Conservation (phyloP, 2,888 invertebrate genomes). For the Erebia palarica region DNA sequence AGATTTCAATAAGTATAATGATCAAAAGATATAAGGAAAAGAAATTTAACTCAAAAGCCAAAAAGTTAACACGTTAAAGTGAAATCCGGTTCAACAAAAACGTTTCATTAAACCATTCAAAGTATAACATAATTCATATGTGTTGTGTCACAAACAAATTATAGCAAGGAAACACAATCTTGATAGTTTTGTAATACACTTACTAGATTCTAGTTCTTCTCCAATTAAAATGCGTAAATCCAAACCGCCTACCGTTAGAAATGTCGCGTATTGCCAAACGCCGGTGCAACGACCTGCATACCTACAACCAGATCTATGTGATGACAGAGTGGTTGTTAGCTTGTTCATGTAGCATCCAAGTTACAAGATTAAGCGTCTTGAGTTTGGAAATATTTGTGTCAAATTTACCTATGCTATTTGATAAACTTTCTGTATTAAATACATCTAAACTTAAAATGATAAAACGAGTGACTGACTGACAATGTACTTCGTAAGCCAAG, state of each 20-base stretch:
- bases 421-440: no score
- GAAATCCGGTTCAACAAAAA: not conserved
- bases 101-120: not conserved
- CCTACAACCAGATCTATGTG: constrained; percentile 74
- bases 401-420: no score
- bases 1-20: not conserved
- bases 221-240: constrained; percentile 64
- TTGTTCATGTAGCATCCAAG: constrained; percentile 43
- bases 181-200: constrained; percentile 46
- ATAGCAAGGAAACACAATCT: constrained; percentile 34
- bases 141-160: constrained; percentile 37
- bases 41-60: not conserved
- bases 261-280: constrained; percentile 75
- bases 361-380: constrained; percentile 24
- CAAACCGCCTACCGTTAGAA: constrained; percentile 52
- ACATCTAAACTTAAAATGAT: no score
- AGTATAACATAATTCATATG: not conserved
- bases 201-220: constrained; percentile 69
- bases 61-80: not conserved
- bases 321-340: constrained; percentile 73
- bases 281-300: constrained; percentile 70
- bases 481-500: no score
- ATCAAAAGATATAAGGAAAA: constrained; percentile 2
- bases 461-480: no score
- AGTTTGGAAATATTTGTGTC: no score